phyloP scores from a whole-genome alignment of 2,797 vertebrate species.

The Malurus splendens region DNA sequence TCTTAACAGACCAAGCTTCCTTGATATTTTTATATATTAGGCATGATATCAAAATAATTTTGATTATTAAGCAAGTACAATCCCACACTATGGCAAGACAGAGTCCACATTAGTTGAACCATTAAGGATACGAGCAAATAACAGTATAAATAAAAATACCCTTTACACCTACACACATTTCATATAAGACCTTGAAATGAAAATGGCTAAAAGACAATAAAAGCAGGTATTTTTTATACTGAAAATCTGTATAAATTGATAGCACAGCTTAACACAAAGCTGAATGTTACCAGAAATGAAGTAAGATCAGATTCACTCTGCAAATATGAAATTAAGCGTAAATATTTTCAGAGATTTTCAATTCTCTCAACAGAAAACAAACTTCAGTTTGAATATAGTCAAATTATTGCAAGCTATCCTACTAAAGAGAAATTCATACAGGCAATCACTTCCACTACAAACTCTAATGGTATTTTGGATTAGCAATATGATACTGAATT shows the following conservation, averaged over 20 bases:
- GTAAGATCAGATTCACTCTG: neutral
- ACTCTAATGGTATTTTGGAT: neutral
- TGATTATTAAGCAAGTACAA: neutral
- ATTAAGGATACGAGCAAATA: neutral
- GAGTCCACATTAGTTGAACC: neutral
- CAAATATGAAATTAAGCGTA: neutral
- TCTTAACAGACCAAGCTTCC: neutral
- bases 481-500: neutral
- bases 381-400: neutral
- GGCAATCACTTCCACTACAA: neutral
- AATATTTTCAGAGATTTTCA: neutral
- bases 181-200: neutral
- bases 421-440: neutral
- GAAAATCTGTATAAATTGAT: neutral
- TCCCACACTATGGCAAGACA: neutral
- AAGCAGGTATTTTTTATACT: neutral
- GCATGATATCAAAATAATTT: neutral
- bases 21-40: neutral
- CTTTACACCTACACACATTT: neutral
- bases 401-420: neutral
- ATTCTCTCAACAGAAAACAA: neutral
- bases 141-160: neutral
- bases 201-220: neutral
- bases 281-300: neutral
- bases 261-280: neutral